phyloP scores from a whole-genome alignment of 2,113 vertebrate species.

The Perognathus longimembris region DNA sequence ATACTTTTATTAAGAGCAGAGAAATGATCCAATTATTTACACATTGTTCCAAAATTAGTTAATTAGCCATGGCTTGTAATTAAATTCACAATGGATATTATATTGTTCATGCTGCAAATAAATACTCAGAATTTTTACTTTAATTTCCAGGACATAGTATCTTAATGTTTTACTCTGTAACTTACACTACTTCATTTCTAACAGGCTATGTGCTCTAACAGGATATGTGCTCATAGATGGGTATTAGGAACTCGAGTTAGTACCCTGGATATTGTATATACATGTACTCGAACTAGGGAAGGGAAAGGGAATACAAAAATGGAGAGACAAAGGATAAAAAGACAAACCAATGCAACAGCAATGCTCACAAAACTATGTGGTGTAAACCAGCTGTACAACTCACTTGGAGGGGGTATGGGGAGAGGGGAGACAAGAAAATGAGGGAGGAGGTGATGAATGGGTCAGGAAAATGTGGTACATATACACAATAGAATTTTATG shows the following conservation, averaged over 20 bases:
- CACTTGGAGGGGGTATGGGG: no score
- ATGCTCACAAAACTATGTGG: no score
- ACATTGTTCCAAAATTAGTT: slow-evolving; percentile 74
- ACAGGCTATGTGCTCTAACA: slow-evolving; percentile 31
- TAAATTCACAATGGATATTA: slow-evolving; percentile 69
- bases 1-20: slow-evolving; percentile 50
- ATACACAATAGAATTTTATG: no score
- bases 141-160: slow-evolving; percentile 60
- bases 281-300: no score
- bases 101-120: slow-evolving; percentile 74
- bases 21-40: slow-evolving; percentile 75
- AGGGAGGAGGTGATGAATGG: no score
- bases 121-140: slow-evolving; percentile 64
- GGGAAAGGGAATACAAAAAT: no score
- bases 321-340: no score
- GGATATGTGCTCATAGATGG: not conserved
- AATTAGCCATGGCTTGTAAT: slow-evolving; percentile 71
- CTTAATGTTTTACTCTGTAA: slow-evolving; percentile 48
- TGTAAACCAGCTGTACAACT: no score
- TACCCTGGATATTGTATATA: no score
- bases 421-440: no score
- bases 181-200: slow-evolving; percentile 47
- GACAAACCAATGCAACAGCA: no score
- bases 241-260: slow-evolving; percentile 19
- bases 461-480: no score